These are phyloP conservation scores for Lasiommata megera DNA, from an alignment of 2,888 invertebrate genomes.

Conservation along the genomic window DNA sequence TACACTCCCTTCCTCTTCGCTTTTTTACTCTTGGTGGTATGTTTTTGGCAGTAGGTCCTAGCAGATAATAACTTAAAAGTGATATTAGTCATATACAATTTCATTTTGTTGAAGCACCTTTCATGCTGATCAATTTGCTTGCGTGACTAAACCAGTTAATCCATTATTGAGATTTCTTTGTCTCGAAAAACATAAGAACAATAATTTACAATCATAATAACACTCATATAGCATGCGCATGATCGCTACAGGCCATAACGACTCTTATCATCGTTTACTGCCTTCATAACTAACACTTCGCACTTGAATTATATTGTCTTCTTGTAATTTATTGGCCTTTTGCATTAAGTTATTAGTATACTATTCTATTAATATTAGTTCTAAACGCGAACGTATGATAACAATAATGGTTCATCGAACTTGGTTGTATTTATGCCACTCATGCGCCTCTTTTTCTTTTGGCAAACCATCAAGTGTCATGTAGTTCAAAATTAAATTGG, in stretches of 20 bases:
- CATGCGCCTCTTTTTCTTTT: conserved; percentile 19
- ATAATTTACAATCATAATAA: conserved; percentile 20
- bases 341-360: conserved; percentile 29
- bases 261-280: conserved; percentile 34
- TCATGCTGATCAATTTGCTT: background rate
- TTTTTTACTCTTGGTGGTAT: no score
- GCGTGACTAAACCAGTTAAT: background rate
- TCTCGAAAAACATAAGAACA: conserved; percentile 13
- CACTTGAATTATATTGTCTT: conserved; percentile 28
- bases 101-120: background rate
- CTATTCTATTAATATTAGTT: conserved; percentile 29
- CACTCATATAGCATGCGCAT: conserved; percentile 14
- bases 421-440: conserved; percentile 12
- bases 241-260: conserved; percentile 23
- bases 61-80: no score
- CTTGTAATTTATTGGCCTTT: conserved; percentile 28
- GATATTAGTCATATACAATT: background rate
- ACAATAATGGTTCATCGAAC: conserved; percentile 29
- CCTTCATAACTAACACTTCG: conserved; percentile 32
- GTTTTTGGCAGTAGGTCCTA: no score
- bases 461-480: conserved; percentile 27
- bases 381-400: conserved; percentile 25
- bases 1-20: no score
- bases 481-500: conserved; percentile 16
- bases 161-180: conserved; percentile 4